phyloP scores from a whole-genome alignment of 1,140 invertebrate species.

The Anagrus nilaparvatae region DNA sequence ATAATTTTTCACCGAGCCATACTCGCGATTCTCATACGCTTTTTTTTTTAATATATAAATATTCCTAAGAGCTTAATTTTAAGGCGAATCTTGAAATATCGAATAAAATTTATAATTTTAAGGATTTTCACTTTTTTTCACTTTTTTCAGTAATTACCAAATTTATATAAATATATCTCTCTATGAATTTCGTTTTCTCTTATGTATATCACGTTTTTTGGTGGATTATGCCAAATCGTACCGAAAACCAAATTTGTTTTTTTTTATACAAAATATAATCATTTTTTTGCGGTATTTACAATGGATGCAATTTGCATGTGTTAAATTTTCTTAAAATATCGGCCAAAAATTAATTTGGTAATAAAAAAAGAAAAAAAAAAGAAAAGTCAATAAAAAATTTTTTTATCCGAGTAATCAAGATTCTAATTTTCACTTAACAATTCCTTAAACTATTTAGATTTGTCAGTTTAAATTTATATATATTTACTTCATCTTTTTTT shows the following conservation, averaged over 20 bases:
- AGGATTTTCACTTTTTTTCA: background rate
- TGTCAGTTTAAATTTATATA: too few species aligned
- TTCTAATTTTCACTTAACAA: too few species aligned
- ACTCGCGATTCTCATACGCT: slow-evolving; percentile 18
- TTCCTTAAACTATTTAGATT: too few species aligned
- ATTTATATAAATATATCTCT: background rate
- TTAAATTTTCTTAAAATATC: background rate
- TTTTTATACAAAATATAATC: too few species aligned
- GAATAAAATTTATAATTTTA: slow-evolving; percentile 2
- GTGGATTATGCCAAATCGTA: background rate
- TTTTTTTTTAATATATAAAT: slow-evolving; percentile 24
- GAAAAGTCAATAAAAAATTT: too few species aligned
- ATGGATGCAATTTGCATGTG: too few species aligned
- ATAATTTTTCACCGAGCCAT: slow-evolving; percentile 15
- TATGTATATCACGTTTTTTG: slow-evolving; percentile 11
- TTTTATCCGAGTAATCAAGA: too few species aligned
- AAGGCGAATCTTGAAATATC: slow-evolving; percentile 20
- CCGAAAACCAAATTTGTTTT: slow-evolving; percentile 13
- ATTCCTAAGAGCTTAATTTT: slow-evolving; percentile 28
- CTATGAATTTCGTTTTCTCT: slow-evolving; percentile 8
- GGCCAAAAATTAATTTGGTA: background rate
- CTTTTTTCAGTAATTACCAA: background rate
- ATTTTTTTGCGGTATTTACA: too few species aligned
- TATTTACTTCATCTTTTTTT: too few species aligned
- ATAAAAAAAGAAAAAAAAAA: background rate